Evolutionary conservation across 2,888 invertebrate species (phyloP).

Genomic region (Anaspis maculata): DNA sequence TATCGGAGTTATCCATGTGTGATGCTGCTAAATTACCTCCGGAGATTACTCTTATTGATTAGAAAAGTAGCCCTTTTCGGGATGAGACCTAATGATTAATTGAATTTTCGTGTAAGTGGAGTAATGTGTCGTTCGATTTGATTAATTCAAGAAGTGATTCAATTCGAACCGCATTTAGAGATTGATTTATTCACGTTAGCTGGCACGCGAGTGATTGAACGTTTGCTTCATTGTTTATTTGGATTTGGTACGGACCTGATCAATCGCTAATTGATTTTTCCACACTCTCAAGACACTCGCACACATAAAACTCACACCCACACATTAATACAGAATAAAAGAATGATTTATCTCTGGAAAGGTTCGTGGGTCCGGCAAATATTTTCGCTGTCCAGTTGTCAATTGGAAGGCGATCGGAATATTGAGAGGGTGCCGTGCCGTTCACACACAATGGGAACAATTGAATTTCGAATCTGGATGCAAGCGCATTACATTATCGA

Average conservation of each 20-base stretch:
- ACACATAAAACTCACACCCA: too few species aligned
- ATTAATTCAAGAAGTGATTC: conserved; percentile 38
- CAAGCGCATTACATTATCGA: conserved; percentile 36
- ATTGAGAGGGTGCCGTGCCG: conserved; percentile 29
- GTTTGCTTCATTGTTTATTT: conserved; percentile 12
- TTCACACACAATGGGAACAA: conserved; percentile 37
- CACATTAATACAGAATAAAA: conserved; percentile 9
- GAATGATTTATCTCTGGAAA: conserved; percentile 16
- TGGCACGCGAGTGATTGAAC: conserved; percentile 12
- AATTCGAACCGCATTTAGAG: conserved; percentile 22
- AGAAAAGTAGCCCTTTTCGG: conserved; percentile 37
- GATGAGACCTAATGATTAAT: conserved; percentile 39
- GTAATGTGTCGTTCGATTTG: conserved; percentile 35
- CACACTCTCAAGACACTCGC: too few species aligned
- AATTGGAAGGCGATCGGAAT: conserved; percentile 29
- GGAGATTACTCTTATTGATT: conserved; percentile 37
- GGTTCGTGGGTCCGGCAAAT: conserved; percentile 22
- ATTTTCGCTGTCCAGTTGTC: conserved; percentile 32
- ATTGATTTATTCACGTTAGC: conserved; percentile 14
- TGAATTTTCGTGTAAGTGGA: conserved; percentile 38
- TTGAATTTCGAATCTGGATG: conserved; percentile 36
- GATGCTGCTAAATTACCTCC: conserved; percentile 38
- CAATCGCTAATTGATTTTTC: conserved; percentile 12
- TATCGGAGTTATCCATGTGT: conserved; percentile 34
- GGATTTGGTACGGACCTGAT: conserved; percentile 7